A percentile compares a stretch with the other conserved stretches of the same genome.
These are phyloP conservation scores for Agonopterix arenella DNA, from an alignment of 2,888 invertebrate species.

Conservation along the genomic window DNA sequence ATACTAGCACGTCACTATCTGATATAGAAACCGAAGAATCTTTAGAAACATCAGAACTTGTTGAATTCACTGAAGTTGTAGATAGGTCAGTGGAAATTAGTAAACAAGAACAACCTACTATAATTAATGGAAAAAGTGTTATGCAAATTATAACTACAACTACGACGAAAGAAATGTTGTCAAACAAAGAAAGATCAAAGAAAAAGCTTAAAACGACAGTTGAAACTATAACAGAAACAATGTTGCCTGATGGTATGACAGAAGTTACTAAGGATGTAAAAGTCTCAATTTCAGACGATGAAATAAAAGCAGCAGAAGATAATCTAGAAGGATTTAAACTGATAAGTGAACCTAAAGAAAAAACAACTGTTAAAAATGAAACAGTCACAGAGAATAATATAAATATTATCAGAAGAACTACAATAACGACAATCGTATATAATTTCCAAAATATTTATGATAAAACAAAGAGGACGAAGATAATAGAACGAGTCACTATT, in stretches of 20 bases:
- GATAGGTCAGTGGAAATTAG: constrained; percentile 44
- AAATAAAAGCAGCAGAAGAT: constrained; percentile 22
- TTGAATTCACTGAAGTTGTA: constrained; percentile 44
- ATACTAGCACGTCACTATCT: constrained; percentile 50
- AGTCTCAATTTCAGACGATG: constrained; percentile 52
- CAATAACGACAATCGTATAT: constrained; percentile 46
- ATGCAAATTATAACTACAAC: constrained; percentile 53
- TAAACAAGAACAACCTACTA: constrained; percentile 42
- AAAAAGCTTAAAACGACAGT: constrained; percentile 59
- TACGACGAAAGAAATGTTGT: constrained; percentile 53
- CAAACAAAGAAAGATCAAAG: constrained; percentile 39
- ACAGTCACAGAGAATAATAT: constrained; percentile 1
- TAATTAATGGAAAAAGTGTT: constrained; percentile 46
- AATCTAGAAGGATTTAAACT: constrained; percentile 16
- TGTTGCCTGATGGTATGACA: constrained; percentile 48
- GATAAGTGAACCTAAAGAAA: constrained; percentile 21
- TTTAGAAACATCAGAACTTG: constrained; percentile 37
- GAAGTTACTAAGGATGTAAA: constrained; percentile 63
- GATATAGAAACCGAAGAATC: constrained; percentile 42
- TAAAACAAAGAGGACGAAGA: constrained; percentile 53
- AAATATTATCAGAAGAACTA: constrained; percentile 41
- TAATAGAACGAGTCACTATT: constrained; percentile 38
- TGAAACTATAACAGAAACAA: constrained; percentile 58
- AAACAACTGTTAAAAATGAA: constrained; percentile 11
- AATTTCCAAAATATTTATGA: constrained; percentile 40